Evolutionary conservation across 2,797 vertebrate species (phyloP).

Genomic region (Phalloptychus januarius): DNA sequence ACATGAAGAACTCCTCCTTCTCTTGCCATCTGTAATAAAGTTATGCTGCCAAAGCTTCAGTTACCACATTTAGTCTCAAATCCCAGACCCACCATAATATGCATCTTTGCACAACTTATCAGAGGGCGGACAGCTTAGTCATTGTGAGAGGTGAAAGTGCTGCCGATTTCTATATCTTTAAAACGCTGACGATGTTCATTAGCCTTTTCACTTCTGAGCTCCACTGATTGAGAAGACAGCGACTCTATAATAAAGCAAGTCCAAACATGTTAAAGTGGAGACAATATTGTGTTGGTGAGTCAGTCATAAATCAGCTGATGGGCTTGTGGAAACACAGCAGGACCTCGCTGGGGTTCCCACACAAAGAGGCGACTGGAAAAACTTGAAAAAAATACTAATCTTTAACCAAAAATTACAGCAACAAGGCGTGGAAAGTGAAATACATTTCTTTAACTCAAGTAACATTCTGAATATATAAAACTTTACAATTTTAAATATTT

Average conservation of each 20-base stretch:
- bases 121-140: not conserved
- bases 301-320: conserved; percentile 29
- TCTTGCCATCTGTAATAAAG: conserved; percentile 9
- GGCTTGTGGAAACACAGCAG: not conserved
- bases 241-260: conserved; percentile 21
- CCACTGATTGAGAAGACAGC: conserved; percentile 18
- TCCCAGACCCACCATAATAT: conserved; percentile 25
- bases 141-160: not conserved
- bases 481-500: not conserved
- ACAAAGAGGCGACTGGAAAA: not conserved
- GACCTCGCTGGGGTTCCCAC: conserved; percentile 6
- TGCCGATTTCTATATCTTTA: not conserved
- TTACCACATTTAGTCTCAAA: conserved; percentile 19
- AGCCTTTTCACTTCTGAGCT: not conserved
- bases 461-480: not conserved
- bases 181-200: not conserved
- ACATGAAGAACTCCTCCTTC: not conserved
- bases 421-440: not conserved
- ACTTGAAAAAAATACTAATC: not conserved
- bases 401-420: not conserved
- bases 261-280: conserved; percentile 16
- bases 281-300: conserved; percentile 14
- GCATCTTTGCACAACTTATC: not conserved
- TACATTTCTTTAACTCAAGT: not conserved
- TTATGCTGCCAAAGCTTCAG: conserved; percentile 17